Percentiles rank a stretch among this genome's conserved stretches.
Conservation (phyloP, 2,113 vertebrate genomes). For the Eptesicus fuscus region DNA sequence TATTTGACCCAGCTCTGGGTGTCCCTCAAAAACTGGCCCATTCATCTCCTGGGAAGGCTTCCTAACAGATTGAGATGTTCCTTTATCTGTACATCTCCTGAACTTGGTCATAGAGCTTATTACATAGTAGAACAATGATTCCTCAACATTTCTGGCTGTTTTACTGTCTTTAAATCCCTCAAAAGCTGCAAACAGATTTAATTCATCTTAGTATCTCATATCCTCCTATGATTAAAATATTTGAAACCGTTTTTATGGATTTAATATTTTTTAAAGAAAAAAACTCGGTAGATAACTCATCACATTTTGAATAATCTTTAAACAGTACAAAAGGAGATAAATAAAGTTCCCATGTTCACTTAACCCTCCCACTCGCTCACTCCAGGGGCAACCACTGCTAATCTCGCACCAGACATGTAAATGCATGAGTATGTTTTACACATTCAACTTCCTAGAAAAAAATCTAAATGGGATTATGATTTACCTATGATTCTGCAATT, state of each 20-base stretch:
- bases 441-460: background rate
- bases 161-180: background rate
- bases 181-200: background rate
- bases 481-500: background rate
- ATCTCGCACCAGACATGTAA: background rate
- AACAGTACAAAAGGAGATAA: background rate
- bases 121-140: background rate
- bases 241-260: background rate
- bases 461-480: background rate
- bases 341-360: background rate
- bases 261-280: background rate
- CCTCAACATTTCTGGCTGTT: background rate
- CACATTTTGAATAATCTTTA: background rate
- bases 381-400: background rate
- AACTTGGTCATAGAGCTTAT: background rate
- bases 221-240: background rate
- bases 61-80: background rate
- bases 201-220: background rate
- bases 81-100: background rate
- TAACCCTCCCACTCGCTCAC: background rate
- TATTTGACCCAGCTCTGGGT: background rate
- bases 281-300: background rate
- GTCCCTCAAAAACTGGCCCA: background rate
- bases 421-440: accelerated
- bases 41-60: background rate